Percentiles rank a stretch among this genome's conserved stretches.
phyloP scores from a whole-genome alignment of 2,113 vertebrate species.

The Phylloscopus trochilus region DNA sequence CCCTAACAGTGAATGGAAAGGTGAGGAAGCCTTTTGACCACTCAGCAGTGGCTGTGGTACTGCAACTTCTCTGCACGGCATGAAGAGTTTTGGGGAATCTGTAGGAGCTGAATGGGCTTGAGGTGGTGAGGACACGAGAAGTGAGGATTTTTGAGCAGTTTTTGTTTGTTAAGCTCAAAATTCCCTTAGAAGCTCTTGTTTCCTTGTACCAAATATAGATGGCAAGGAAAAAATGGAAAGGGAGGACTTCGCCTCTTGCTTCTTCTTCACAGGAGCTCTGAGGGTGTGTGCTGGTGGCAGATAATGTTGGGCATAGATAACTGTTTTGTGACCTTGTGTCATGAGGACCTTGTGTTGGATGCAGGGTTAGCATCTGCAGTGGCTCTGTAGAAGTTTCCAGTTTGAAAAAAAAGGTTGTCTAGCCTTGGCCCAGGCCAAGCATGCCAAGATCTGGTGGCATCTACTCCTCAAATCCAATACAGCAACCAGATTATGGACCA shows the following conservation, averaged over 20 bases:
- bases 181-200: not conserved
- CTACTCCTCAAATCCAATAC: not conserved
- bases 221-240: not conserved
- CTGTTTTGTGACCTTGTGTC: not conserved
- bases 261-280: not conserved
- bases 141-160: not conserved
- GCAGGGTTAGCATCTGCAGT: not conserved
- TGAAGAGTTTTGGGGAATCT: not conserved
- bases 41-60: not conserved
- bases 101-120: not conserved
- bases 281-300: not conserved
- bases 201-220: not conserved
- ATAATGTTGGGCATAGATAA: not conserved
- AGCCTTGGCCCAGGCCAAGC: not conserved
- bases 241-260: not conserved
- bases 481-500: not conserved
- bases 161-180: not conserved
- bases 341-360: not conserved
- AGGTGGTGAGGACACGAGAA: not conserved
- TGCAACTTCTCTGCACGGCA: not conserved
- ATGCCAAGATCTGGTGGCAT: not conserved
- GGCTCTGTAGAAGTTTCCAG: not conserved
- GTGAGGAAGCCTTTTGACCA: constrained; percentile 50
- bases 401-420: not conserved
- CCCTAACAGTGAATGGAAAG: constrained; percentile 92